Evolutionary conservation across 92 coral and sea anemone species (phyloP), one percentile per base, ranked within the genome.

Genomic region (Nematostella vectensis): DNA sequence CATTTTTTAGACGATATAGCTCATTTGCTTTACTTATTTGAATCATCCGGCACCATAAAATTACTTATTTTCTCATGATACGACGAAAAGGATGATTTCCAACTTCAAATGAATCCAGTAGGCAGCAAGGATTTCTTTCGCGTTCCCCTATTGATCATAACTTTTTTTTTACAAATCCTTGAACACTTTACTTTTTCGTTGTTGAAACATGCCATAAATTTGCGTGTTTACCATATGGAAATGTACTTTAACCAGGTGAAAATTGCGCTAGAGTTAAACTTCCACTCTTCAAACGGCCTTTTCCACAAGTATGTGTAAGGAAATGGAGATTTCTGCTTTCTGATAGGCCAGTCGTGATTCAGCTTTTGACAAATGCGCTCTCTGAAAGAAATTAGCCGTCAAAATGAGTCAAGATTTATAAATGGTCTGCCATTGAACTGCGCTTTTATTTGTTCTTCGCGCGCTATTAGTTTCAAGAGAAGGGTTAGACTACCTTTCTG

Each of bases 401-500:
- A 38, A 53, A 26, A 55, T 55, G 72, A 54, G 54, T 36, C 13
- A 21, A 48, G 64, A 74, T 78, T 69, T 63, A 57, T 62, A 57
- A 68, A 63, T 79, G 76, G 59, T 40, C 51, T 49, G 39, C 53
- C 63, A 62, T 59, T 50, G 59, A 58, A 68, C 67, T 26, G 50
- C 54, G 47, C 55, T 43, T 53, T 39, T 84, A 69, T 80, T 84
- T 74, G 68, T 67, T 50, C 68, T 69, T 37, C 20, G 58, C 55
- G 30, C 38, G 63, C 70, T 78, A 78, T 83, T 67, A 72, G 76
- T 25, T 76, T 58, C 50, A 58, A 57, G 61, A 74, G 67, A 61
- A 65, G 72, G 50, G 62, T 55, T 55, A 66, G 65, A 76, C 77
- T 69, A 70, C 65, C 82, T 62, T 83, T 79, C 29, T 59, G n/a